Percentiles rank a stretch among this genome's conserved stretches.
Conservation (phyloP, 2,113 vertebrate species). For the Neotoma lepida region DNA sequence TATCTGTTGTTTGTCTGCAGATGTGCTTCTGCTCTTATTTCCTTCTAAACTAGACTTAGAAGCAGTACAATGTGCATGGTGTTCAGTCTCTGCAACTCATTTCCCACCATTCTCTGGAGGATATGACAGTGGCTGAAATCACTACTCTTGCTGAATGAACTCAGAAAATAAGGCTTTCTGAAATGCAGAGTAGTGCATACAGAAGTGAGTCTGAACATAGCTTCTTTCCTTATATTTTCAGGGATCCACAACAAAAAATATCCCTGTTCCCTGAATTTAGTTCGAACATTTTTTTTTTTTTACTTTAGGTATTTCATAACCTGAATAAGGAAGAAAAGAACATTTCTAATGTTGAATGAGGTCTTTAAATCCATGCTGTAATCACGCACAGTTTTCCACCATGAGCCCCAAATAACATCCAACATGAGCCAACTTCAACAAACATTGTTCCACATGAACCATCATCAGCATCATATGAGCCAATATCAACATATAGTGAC, state of each 20-base stretch:
- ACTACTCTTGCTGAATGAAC: background rate
- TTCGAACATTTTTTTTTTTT: background rate
- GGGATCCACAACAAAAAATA: constrained; percentile 28
- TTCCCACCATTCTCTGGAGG: constrained; percentile 55
- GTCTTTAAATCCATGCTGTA: background rate
- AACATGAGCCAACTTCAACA: too few relatives aligned
- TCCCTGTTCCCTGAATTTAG: background rate
- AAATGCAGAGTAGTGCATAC: background rate
- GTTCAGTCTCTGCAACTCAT: constrained; percentile 41
- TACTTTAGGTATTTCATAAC: background rate
- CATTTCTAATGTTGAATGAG: background rate
- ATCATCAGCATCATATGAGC: too few relatives aligned
- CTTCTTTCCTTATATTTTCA: background rate
- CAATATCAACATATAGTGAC: background rate
- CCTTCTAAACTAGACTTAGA: constrained; percentile 51
- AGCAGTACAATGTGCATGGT: constrained; percentile 30
- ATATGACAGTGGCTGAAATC: background rate
- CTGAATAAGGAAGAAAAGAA: background rate
- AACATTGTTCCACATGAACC: background rate
- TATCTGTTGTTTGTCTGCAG: constrained; percentile 64
- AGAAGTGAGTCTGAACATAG: constrained; percentile 14
- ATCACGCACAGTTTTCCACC: background rate
- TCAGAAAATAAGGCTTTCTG: background rate
- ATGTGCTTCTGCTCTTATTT: constrained; percentile 60
- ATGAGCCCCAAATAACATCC: background rate